Base-by-base conservation (phyloP, 2,113 vertebrate genomes). In the Eudorcas thomsonii region DNA sequence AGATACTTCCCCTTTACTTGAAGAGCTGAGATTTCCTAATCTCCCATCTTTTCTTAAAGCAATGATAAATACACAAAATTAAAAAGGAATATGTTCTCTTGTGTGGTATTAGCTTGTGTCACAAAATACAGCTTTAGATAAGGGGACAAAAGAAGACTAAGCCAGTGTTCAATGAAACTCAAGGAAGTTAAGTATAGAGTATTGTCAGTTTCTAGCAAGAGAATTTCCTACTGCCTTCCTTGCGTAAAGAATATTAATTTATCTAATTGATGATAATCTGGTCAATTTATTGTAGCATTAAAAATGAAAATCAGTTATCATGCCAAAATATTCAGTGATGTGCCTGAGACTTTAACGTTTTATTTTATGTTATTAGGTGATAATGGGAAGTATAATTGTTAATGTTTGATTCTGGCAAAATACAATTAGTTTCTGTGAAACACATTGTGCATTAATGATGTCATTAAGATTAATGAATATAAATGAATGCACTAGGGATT, bases 381-480 rank as follows among this genome's bases (percentile, higher is more conserved):
- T 98, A 90, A 97, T 91, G 36, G 95, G 92, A 84, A 80, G 93
- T 96, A 81, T 95, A 71, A 74, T 95, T 98, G 86, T 96, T 98
- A 97, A 97, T 97, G 95, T 87, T 97, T 96, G 78, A 96, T 98
- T 98, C 97, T 92, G 98, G 36, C 77, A 98, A 98, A 98, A 97
- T 97, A 98, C 90, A 94, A 96, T 98, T 98, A 77, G 78, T 97
- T 98, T 94, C 91, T 97, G 71, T 94, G 97, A 96, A 98, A 97
- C 98, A 90, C 71, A 95, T 7, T 96, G 59, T 93, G 78, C 90
- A 50, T 98, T 98, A 98, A 95, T 98, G 98, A 98, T 98, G 93
- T 98, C 97, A 97, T 98, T 98, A 98, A 98, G 97, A 98, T 98
- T 97, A 98, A 98, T 98, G 98, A 98, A 96, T 98, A 97, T 93